These are phyloP conservation scores for Eulemur rubriventer DNA, from an alignment of 2,797 vertebrate genomes.

Conservation along the genomic window DNA sequence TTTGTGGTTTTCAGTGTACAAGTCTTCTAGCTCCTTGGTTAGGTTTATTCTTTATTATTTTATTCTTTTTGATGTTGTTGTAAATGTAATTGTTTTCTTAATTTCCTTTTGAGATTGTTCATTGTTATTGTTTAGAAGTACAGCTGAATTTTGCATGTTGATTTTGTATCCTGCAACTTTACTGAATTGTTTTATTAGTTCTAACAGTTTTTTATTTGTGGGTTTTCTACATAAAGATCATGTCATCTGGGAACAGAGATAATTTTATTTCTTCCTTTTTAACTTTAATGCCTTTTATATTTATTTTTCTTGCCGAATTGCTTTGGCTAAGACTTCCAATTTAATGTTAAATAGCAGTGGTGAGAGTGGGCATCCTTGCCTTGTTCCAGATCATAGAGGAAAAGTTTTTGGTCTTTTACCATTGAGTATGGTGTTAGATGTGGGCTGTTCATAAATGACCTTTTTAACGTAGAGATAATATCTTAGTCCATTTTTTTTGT, in stretches of 20 bases:
- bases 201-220: neutral
- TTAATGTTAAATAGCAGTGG: neutral
- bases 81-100: conserved; percentile 36
- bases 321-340: neutral
- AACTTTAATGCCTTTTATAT: neutral
- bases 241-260: neutral
- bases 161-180: conserved; percentile 15
- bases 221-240: neutral
- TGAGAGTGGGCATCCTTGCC: neutral
- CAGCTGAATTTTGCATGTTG: neutral
- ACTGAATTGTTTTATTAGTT: conserved; percentile 18
- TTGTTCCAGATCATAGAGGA: conserved; percentile 17
- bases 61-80: conserved; percentile 11
- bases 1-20: neutral
- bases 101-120: conserved; percentile 33
- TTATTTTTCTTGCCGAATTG: neutral
- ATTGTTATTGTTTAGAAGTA: neutral
- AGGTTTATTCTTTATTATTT: conserved; percentile 23
- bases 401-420: conserved; percentile 2
- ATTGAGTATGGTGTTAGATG: neutral
- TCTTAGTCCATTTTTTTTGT: neutral
- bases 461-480: neutral
- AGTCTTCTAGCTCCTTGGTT: neutral
- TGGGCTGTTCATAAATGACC: conserved; percentile 2
- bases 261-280: conserved; percentile 24